Conservation (phyloP, 2,888 invertebrate species). For the Agriopis marginaria region DNA sequence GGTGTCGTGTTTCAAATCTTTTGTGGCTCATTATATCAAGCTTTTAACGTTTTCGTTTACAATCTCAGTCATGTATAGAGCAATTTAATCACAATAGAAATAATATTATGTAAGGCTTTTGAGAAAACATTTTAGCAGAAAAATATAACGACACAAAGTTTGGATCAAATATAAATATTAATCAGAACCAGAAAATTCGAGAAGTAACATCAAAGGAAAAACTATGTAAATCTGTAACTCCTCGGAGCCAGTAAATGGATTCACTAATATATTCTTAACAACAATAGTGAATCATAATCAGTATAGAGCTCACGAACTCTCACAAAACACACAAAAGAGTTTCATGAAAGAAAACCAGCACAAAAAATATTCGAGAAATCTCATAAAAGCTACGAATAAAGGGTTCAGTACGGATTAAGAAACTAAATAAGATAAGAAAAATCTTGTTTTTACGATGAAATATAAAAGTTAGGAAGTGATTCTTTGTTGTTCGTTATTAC, state of each 20-base stretch:
- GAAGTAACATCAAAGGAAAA: slow-evolving; percentile 29
- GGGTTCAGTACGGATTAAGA: slow-evolving; percentile 42
- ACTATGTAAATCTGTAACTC: slow-evolving; percentile 29
- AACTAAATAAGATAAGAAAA: slow-evolving; percentile 43
- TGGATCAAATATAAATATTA: slow-evolving; percentile 22
- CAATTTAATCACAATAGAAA: not conserved
- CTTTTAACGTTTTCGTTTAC: slow-evolving; percentile 23
- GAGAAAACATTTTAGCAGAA: not conserved
- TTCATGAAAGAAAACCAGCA: slow-evolving; percentile 54
- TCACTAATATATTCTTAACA: slow-evolving; percentile 55
- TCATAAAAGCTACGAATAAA: slow-evolving; percentile 42
- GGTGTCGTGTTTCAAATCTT: slow-evolving; percentile 30
- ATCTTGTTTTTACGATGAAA: slow-evolving; percentile 40
- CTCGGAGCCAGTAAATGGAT: slow-evolving; percentile 53
- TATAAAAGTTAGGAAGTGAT: slow-evolving; percentile 38
- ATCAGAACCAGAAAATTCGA: slow-evolving; percentile 13
- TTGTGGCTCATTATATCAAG: slow-evolving; percentile 18
- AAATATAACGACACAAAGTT: slow-evolving; percentile 1
- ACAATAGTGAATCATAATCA: slow-evolving; percentile 63
- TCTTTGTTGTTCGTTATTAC: slow-evolving; percentile 30
- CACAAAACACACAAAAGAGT: slow-evolving; percentile 52
- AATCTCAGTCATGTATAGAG: slow-evolving; percentile 13
- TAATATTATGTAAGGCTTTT: slow-evolving; percentile 1
- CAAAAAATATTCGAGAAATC: slow-evolving; percentile 45
- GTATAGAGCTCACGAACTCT: slow-evolving; percentile 57